Evolutionary conservation across 2,888 invertebrate genomes (phyloP).

Genomic region (Calameuta filiformis): DNA sequence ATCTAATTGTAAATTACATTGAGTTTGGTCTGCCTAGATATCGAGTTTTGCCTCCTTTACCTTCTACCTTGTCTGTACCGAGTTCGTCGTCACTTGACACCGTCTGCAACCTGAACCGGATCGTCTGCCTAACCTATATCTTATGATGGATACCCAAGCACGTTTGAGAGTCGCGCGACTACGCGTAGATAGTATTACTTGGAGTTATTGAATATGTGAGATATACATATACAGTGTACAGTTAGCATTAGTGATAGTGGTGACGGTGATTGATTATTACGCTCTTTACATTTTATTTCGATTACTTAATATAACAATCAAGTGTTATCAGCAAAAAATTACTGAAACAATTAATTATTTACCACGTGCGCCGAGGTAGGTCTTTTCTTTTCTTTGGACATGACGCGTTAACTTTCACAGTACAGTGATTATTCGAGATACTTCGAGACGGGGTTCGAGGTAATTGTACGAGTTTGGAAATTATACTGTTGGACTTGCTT

Average conservation of each 20-base stretch:
- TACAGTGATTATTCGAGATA: not conserved
- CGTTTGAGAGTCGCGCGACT: not conserved
- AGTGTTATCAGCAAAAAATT: not conserved
- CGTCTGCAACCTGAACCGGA: not conserved
- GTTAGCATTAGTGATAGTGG: not conserved
- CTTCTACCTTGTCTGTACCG: not conserved
- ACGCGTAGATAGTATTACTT: not conserved
- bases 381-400: not conserved
- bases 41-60: not conserved
- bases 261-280: not conserved
- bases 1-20: not conserved
- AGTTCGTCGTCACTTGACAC: not conserved
- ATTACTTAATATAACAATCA: not conserved
- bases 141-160: not conserved
- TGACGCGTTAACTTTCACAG: not conserved
- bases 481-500: not conserved
- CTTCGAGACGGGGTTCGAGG: not conserved
- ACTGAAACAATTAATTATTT: not conserved
- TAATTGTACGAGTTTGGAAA: not conserved
- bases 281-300: not conserved
- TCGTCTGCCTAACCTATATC: not conserved
- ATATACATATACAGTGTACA: not conserved
- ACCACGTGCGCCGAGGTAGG: not conserved
- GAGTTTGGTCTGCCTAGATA: not conserved
- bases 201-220: not conserved